These are phyloP conservation scores for Onthophagus taurus DNA, from an alignment of 1,140 invertebrate species.

Conservation along the genomic window DNA sequence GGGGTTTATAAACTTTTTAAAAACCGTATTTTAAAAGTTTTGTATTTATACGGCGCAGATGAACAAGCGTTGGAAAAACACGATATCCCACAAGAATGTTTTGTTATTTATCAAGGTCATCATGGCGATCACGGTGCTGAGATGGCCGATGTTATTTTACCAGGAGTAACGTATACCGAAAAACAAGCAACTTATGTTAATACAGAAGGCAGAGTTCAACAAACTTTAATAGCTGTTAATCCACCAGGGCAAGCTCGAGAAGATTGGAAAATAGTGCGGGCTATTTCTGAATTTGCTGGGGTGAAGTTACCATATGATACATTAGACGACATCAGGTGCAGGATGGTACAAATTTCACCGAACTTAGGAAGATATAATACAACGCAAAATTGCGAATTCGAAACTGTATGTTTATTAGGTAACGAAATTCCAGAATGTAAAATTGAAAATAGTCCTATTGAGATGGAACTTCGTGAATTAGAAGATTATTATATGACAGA, in stretches of 20 bases:
- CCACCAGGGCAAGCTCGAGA: slow-evolving; percentile 89
- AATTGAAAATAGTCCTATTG: slow-evolving; percentile 52
- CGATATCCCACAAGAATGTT: slow-evolving; percentile 72
- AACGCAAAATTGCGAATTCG: slow-evolving; percentile 76
- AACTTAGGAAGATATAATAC: slow-evolving; percentile 77
- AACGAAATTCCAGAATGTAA: slow-evolving; percentile 46
- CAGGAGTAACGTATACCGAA: slow-evolving; percentile 96
- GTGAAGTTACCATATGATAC: slow-evolving; percentile 82
- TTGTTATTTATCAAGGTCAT: slow-evolving; percentile 92
- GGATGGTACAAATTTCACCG: slow-evolving; percentile 80
- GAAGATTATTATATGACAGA: slow-evolving; percentile 99
- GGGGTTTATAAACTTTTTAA: slow-evolving; percentile 62
- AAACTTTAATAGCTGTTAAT: slow-evolving; percentile 84
- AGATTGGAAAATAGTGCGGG: slow-evolving; percentile 96
- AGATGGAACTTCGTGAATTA: slow-evolving; percentile 69
- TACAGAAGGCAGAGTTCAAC: slow-evolving; percentile 94
- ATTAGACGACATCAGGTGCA: slow-evolving; percentile 69
- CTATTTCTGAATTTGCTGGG: slow-evolving; percentile 68
- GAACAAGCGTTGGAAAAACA: slow-evolving; percentile 66
- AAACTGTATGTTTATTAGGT: slow-evolving; percentile 52
- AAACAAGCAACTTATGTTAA: slow-evolving; percentile 96
- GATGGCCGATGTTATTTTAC: slow-evolving; percentile 88
- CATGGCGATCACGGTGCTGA: slow-evolving; percentile 91
- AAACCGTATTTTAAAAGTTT: slow-evolving; percentile 59
- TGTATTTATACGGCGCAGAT: slow-evolving; percentile 91